Percentiles rank a stretch among this genome's conserved stretches.
These are phyloP conservation scores for Aricia agestis DNA, from an alignment of 1,140 invertebrate genomes.

Conservation along the genomic window DNA sequence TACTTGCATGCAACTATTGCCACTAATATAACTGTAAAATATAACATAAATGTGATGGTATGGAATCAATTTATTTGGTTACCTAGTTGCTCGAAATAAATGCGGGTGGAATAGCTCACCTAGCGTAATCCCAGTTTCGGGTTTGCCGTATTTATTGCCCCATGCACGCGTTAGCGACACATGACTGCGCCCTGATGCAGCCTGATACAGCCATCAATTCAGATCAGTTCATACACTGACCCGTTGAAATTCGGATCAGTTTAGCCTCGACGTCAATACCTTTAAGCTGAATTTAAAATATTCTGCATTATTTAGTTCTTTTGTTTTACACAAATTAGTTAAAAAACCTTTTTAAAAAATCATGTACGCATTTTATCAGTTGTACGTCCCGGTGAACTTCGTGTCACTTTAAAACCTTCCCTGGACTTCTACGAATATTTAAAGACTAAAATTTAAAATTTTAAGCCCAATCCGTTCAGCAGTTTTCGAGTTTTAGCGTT, in stretches of 20 bases:
- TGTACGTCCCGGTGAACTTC: too few species aligned
- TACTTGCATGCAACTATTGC: too few species aligned
- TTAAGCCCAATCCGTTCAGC: too few species aligned
- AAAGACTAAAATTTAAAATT: too few species aligned
- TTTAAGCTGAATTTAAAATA: background rate
- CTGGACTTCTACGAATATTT: too few species aligned
- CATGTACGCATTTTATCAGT: too few species aligned
- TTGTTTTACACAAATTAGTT: too few species aligned
- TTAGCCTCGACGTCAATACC: background rate
- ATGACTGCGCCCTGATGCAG: background rate
- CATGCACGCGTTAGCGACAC: background rate
- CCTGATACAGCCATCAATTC: slow-evolving; percentile 7
- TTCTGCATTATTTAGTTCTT: background rate
- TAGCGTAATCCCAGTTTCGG: background rate
- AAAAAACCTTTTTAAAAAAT: too few species aligned
- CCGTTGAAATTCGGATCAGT: background rate
- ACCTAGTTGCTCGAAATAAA: background rate
- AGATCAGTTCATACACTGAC: slow-evolving; percentile 8
- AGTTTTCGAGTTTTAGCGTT: too few species aligned
- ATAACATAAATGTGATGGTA: background rate
- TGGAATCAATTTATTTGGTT: background rate
- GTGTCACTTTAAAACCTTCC: too few species aligned
- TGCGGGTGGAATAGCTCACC: background rate
- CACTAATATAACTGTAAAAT: too few species aligned
- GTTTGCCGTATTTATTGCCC: background rate